Base-by-base conservation (phyloP, 2,797 vertebrate genomes). In the Galago senegalensis region DNA sequence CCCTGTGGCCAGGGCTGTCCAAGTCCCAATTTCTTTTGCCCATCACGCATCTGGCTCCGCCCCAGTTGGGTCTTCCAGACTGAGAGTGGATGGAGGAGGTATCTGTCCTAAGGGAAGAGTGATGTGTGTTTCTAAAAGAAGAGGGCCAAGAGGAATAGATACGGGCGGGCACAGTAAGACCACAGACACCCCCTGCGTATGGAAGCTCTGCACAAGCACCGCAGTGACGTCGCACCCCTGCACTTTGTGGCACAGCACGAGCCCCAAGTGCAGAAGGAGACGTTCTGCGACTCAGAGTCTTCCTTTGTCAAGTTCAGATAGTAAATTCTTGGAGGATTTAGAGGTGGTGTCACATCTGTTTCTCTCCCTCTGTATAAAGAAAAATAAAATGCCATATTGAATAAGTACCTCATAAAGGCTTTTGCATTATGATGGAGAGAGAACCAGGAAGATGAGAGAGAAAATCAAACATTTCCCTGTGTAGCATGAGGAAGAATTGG, bases 321-420 rank as follows among this genome's bases (percentile, higher is more conserved):
- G 65, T 95, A 96, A 95, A 96, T 96, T 67, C 85, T 72, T 49
- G n/a, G 63, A 72, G 92, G 91, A 95, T 79, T 67, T 87, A 86
- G 60, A 90, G 63, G 29, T 13, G 18, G 21, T 82, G 34, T 86
- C 85, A 81, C 20, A 9, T 95, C 85, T 96, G 58, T 92, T 92
- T 92, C 84, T 96, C 82, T 95, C 73, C 69, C n/a, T 95, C 87
- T 86, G 79, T 86, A 83, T 93, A 95, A 97, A 96, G 92, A 93
- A 95, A 97, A 95, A 76, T 90, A 96, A 96, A 96, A 88, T 96
- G 96, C 46, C 92, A 72, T 72, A 16, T 88, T 94, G 96, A 97
- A 83, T 95, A 94, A 98, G 93, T 56, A 85, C 85, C 81, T 82
- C 92, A 85, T 90, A 93, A 94, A 92, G 73, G 2, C 81, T 61